Evolutionary conservation across 2,888 invertebrate genomes (phyloP), one percentile per base, ranked within the genome.

Genomic region (Mongoloraphidia duomilia): DNA sequence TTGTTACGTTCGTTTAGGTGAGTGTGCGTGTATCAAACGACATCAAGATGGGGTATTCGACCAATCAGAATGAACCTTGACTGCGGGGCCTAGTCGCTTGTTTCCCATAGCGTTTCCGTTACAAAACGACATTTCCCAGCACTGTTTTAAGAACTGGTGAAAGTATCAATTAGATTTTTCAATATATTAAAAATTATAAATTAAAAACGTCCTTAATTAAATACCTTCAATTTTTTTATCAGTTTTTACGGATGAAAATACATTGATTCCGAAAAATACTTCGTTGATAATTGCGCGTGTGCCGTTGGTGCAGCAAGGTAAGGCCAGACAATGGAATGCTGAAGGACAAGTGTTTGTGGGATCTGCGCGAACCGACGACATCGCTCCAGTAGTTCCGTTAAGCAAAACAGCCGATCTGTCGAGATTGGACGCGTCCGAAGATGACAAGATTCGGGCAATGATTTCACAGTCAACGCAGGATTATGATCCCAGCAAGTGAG

Each of bases 391-490:
- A 60, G 76, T 69, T 59, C 57, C 58, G 36, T 76, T 77, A 57
- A 76, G 78, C 42, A 79, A 82, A 60, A 75, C 83, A 56, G 82
- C 89, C 48, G 93, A 94, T 72, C 71, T 95, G 57, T 82, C 88
- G 41, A 84, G 82, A 68, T 80, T 93, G 71, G 89, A 92, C 72
- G 90, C 89, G 54, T 87, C 91, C 46, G 98, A 98, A 72, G 93
- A 93, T 64, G 96, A 98, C 64, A 96, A 96, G 72, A 94, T 98
- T 60, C 84, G 85, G 66, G 93, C 93, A 53, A 95, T 97, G 91
- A 95, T 96, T 80, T 80, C 87, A 54, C 95, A 96, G 67, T 94
- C 96, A 34, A 94, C 95, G 35, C 84, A 87, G 65, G 95, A 95
- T 65, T 98, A 96, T 73, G 93, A 95, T 69, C 92, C 94, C 54